A percentile compares a stretch with the other conserved stretches of the same genome.
Conservation (phyloP, 92 coral and sea anemone species). For the Phymanthus crucifer region DNA sequence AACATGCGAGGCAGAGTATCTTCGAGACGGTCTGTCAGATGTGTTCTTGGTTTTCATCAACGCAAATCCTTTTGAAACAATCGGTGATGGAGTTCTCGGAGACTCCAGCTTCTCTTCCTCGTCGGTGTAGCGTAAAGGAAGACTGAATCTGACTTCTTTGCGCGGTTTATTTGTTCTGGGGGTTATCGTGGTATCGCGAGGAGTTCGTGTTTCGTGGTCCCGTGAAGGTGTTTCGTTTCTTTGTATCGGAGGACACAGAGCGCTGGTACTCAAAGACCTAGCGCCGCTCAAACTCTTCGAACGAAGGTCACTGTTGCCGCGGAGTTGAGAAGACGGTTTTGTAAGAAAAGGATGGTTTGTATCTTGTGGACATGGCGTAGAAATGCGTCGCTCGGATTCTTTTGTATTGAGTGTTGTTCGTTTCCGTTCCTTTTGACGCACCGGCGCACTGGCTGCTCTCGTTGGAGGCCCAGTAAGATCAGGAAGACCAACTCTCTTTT, state of each 20-base stretch:
- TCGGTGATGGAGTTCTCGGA: constrained; percentile 6
- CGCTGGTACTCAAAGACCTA: neutral
- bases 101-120: neutral
- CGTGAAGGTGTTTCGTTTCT: constrained; percentile 1
- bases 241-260: neutral
- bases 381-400: neutral
- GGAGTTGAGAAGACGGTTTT: neutral
- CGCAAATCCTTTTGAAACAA: constrained; percentile 15
- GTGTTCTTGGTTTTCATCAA: constrained; percentile 11
- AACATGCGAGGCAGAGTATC: neutral
- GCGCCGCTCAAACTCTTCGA: neutral
- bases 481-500: constrained; percentile 33
- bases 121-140: neutral
- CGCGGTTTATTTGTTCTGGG: neutral
- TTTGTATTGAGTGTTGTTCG: neutral
- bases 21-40: neutral
- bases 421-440: neutral
- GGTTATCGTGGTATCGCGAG: neutral
- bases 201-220: constrained; percentile 1
- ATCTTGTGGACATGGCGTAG: neutral
- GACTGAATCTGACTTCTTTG: constrained; percentile 3
- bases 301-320: neutral
- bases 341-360: neutral
- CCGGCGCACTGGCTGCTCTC: constrained; percentile 25
- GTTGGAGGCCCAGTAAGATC: neutral